Evolutionary conservation across 1,140 invertebrate species (phyloP), one percentile per base, ranked within the genome.

Genomic region (Pseudomyrmex pallidus): DNA sequence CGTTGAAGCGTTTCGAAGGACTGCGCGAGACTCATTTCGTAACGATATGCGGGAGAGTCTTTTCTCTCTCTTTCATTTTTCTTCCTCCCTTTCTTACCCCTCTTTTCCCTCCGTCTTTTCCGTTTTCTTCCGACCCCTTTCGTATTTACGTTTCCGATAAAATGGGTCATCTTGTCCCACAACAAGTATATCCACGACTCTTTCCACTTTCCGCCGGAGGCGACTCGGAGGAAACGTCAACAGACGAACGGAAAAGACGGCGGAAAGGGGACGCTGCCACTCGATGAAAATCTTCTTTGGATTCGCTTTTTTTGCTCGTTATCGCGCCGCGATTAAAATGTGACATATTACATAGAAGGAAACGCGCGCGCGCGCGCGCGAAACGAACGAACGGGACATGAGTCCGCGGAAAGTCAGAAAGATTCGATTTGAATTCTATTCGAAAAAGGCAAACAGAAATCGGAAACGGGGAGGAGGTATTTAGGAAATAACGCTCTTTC

Each of bases 81-180:
- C n/a, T 17, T n/a, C 13, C 50, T 25, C 13, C 17, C 5, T 35
- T 62, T n/a, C 48, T 13, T 20, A 12, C 13, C 50, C 57, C 56
- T 52, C 59, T 50, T 66, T 48, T 25, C 12, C 20, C 54, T 35
- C 5, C 5, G 35, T 44, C 44, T 10, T 44, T 22, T 15, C 10
- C 35, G 1, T 44, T 52, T 20, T 52, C n/a, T 20, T n/a, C 10
- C 50, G 7, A 48, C 3, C 56, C 52, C 70, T 67, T 68, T 20
- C 50, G 35, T 48, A 73, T 82, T 70, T 76, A 74, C 83, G 56
- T 59, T 57, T 76, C 35, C 62, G 80, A 74, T 68, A 85, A 85
- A 85, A 72, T 73, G 52, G 83, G 83, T 85, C 76, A 85, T 73
- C 57, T 52, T 59, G 13, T 48, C 66, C 48, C 57, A 52, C 48